Evolutionary conservation across 53 echinoderm and acorn worm genomes (phyloP).

Genomic region (Luidia sarsii): DNA sequence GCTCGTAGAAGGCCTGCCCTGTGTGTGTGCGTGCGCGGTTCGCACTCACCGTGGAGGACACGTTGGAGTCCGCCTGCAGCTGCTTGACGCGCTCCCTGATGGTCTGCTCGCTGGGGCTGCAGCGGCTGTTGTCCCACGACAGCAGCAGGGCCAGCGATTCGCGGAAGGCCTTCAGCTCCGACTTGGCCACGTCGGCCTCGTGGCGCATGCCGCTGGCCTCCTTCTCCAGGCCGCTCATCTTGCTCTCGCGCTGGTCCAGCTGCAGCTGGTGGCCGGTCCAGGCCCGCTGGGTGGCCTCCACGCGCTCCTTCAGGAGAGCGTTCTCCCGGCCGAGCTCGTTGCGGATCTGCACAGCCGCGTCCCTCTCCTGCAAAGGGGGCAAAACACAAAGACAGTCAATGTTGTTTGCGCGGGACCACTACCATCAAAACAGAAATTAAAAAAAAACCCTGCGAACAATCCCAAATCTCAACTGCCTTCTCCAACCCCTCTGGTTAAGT

Average conservation of each 20-base stretch:
- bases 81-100: constrained; percentile 83
- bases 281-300: constrained; percentile 68
- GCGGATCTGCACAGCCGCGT: constrained; percentile 65
- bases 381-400: too few relatives aligned
- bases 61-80: constrained; percentile 61
- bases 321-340: constrained; percentile 81
- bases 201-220: constrained; percentile 72
- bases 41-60: constrained; percentile 64
- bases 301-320: constrained; percentile 73
- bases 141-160: constrained; percentile 84
- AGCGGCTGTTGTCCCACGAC: constrained; percentile 27
- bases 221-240: constrained; percentile 56
- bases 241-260: constrained; percentile 71
- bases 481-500: too few relatives aligned
- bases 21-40: too few relatives aligned
- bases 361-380: constrained; percentile 85
- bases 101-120: constrained; percentile 64
- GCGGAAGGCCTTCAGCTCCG: constrained; percentile 80
- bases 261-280: constrained; percentile 69
- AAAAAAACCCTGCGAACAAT: too few relatives aligned
- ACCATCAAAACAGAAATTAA: too few relatives aligned
- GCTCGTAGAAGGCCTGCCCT: too few relatives aligned
- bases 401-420: too few relatives aligned
- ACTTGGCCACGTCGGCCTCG: constrained; percentile 82
- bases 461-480: too few relatives aligned